These are phyloP conservation scores for Trogon melanurus DNA, from an alignment of 2,113 vertebrate genomes.

Conservation along the genomic window DNA sequence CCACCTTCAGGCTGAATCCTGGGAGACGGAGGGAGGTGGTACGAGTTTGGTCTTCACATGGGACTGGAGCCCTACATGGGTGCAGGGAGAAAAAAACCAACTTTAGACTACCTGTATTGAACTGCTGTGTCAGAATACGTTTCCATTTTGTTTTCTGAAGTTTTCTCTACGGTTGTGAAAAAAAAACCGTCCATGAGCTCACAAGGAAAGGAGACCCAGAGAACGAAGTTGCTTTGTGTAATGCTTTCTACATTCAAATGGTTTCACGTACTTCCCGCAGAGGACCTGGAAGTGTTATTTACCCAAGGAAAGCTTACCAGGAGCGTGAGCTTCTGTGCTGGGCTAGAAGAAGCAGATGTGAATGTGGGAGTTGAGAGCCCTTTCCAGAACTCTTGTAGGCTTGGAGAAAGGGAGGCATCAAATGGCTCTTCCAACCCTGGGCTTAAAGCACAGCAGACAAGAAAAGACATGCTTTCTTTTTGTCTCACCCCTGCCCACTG, in stretches of 20 bases:
- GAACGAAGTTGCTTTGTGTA: not conserved
- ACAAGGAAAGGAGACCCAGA: not conserved
- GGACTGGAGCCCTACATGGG: not conserved
- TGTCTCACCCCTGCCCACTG: not conserved
- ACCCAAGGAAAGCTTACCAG: not conserved
- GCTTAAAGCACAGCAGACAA: not conserved
- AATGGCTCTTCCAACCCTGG: not conserved
- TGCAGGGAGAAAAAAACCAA: not conserved
- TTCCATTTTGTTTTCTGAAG: not conserved
- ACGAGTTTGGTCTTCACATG: not conserved
- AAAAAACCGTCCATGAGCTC: not conserved
- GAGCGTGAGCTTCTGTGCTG: not conserved
- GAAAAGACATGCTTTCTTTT: not conserved
- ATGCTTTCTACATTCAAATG: not conserved
- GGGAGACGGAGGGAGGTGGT: not conserved
- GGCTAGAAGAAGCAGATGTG: constrained; percentile 49
- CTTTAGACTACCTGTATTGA: not conserved
- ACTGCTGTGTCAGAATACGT: not conserved
- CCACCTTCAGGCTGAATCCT: not conserved
- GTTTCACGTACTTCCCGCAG: not conserved
- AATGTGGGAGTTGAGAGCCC: constrained; percentile 10
- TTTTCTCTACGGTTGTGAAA: not conserved
- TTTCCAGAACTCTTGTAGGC: constrained; percentile 21
- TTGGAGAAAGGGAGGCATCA: constrained; percentile 17
- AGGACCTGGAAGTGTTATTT: not conserved